These are phyloP conservation scores for Phalacrocorax brasilianus DNA, from an alignment of 2,113 vertebrate species.

Conservation along the genomic window DNA sequence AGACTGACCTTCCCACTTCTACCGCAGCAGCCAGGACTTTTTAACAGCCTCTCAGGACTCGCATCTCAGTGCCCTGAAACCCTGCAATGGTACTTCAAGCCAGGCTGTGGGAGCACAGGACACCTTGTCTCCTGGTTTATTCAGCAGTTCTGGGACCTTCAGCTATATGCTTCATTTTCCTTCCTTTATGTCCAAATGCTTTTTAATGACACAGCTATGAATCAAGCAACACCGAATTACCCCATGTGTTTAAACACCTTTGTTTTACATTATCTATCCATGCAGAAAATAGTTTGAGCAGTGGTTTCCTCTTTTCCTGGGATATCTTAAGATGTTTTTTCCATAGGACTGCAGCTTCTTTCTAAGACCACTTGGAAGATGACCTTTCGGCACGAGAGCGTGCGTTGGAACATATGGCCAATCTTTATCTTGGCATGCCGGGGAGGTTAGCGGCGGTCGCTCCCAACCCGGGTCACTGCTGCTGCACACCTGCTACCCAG, in stretches of 20 bases:
- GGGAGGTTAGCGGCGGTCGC: not conserved
- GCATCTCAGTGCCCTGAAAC: not conserved
- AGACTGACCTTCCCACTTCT: not conserved
- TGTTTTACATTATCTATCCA: not conserved
- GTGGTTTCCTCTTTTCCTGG: not conserved
- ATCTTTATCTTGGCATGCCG: constrained; percentile 1
- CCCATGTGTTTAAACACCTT: not conserved
- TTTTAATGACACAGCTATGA: not conserved
- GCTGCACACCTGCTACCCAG: constrained; percentile 33
- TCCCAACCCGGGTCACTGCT: constrained; percentile 21
- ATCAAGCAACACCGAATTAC: not conserved
- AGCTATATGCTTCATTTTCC: not conserved
- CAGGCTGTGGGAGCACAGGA: not conserved
- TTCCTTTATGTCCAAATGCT: not conserved
- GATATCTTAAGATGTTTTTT: not conserved
- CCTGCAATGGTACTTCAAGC: not conserved
- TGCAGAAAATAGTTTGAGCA: not conserved
- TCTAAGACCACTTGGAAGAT: not conserved
- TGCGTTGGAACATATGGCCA: not conserved
- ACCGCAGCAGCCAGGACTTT: not conserved
- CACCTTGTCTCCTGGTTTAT: not conserved
- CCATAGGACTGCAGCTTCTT: not conserved
- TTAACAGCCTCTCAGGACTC: not conserved
- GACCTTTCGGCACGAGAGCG: not conserved
- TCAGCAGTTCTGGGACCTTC: not conserved